These are phyloP conservation scores for Choristoneura fumiferana DNA, from an alignment of 1,140 invertebrate species.

Conservation along the genomic window DNA sequence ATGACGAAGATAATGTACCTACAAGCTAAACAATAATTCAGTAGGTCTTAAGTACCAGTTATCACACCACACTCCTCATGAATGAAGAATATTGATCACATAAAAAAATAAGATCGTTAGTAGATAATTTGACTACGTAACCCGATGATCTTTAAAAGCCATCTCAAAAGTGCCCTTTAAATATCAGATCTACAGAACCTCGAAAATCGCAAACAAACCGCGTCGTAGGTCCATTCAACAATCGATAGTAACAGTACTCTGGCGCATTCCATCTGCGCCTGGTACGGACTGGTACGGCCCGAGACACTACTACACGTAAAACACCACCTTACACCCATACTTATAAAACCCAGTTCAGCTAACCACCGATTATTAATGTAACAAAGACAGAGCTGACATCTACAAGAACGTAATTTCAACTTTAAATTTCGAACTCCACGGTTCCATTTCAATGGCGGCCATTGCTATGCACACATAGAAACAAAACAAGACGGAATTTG, in stretches of 20 bases:
- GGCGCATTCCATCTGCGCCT: slow-evolving; percentile 39
- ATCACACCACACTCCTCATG: too few species aligned
- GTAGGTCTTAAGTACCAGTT: too few species aligned
- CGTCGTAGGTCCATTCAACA: slow-evolving; percentile 34
- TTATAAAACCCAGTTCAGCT: background rate
- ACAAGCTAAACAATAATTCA: too few species aligned
- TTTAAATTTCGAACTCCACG: slow-evolving; percentile 11
- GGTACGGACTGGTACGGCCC: slow-evolving; percentile 50
- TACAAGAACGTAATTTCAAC: background rate
- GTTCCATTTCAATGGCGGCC: background rate
- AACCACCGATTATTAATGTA: too few species aligned
- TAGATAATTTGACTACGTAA: too few species aligned
- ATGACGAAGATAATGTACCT: too few species aligned
- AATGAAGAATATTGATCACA: too few species aligned
- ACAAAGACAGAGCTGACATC: background rate
- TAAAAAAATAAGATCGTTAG: too few species aligned
- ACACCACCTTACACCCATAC: background rate
- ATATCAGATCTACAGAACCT: too few species aligned
- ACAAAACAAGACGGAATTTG: background rate
- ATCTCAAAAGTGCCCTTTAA: too few species aligned
- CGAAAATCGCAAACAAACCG: slow-evolving; percentile 20
- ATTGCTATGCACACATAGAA: background rate
- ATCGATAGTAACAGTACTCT: slow-evolving; percentile 52
- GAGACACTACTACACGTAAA: slow-evolving; percentile 22
- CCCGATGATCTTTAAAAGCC: too few species aligned